phyloP scores from a whole-genome alignment of 1,140 invertebrate genomes.

The Micrasema longulum region DNA sequence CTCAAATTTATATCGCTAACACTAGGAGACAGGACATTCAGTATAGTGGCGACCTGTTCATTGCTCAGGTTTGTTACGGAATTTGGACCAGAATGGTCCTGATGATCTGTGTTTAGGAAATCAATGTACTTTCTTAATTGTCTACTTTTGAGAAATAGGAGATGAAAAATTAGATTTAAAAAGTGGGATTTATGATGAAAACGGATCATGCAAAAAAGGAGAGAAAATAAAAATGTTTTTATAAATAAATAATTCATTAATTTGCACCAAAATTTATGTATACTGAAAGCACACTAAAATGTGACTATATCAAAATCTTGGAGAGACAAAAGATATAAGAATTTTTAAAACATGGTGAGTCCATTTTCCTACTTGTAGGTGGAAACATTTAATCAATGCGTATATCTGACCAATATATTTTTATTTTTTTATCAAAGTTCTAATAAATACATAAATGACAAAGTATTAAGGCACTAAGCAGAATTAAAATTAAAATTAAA shows the following conservation, averaged over 20 bases:
- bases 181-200: constrained; percentile 46
- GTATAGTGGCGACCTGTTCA: constrained; percentile 31
- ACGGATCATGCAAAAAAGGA: constrained; percentile 45
- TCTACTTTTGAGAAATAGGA: constrained; percentile 54
- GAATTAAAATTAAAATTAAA: too few species aligned
- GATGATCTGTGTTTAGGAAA: constrained; percentile 65
- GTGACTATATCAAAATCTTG: too few species aligned
- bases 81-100: constrained; percentile 13
- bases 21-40: constrained; percentile 39
- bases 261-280: background rate
- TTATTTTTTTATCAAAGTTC: too few species aligned
- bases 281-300: too few species aligned
- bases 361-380: too few species aligned
- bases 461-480: too few species aligned
- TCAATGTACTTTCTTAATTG: constrained; percentile 68
- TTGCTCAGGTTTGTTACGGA: constrained; percentile 29
- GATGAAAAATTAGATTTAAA: constrained; percentile 1
- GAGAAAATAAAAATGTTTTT: background rate
- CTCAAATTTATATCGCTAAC: background rate
- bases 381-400: too few species aligned
- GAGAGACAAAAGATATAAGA: too few species aligned
- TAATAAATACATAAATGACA: too few species aligned
- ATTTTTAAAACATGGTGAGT: too few species aligned
- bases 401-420: too few species aligned
- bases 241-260: background rate